These are phyloP conservation scores for Agrypnia vestita DNA, from an alignment of 1,140 invertebrate species.

Conservation along the genomic window DNA sequence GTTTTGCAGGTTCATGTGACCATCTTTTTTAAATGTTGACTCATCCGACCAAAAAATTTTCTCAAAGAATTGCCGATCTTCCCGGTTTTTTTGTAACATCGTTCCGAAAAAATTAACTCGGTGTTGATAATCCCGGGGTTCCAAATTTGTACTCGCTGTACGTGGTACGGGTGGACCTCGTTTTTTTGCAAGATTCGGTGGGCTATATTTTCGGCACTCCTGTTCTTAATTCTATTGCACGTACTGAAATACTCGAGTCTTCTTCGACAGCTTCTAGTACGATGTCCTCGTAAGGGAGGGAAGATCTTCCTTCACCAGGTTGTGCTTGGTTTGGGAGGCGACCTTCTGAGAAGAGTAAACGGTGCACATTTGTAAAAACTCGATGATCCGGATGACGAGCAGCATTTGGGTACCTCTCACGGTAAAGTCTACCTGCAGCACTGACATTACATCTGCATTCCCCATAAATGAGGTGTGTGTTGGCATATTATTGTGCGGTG, in stretches of 20 bases:
- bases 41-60: slow-evolving; percentile 65
- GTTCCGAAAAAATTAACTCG: slow-evolving; percentile 60
- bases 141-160: background rate
- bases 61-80: slow-evolving; percentile 61
- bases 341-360: too few relatives aligned
- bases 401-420: too few relatives aligned
- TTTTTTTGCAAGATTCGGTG: slow-evolving; percentile 57
- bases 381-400: too few relatives aligned
- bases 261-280: too few relatives aligned
- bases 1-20: slow-evolving; percentile 66
- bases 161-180: slow-evolving; percentile 51
- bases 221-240: too few relatives aligned
- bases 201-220: slow-evolving; percentile 54
- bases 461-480: slow-evolving; percentile 59
- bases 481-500: slow-evolving; percentile 54
- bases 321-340: too few relatives aligned
- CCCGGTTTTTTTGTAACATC: too few relatives aligned
- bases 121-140: slow-evolving; percentile 28
- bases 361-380: too few relatives aligned
- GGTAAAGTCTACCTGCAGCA: slow-evolving; percentile 51
- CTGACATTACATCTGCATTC: slow-evolving; percentile 55
- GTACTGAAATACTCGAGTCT: too few relatives aligned
- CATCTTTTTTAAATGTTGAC: slow-evolving; percentile 63
- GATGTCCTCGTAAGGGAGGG: too few relatives aligned
- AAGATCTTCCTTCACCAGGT: too few relatives aligned